phyloP scores from a whole-genome alignment of 1,140 invertebrate species.

The Caenorhabditis remanei region DNA sequence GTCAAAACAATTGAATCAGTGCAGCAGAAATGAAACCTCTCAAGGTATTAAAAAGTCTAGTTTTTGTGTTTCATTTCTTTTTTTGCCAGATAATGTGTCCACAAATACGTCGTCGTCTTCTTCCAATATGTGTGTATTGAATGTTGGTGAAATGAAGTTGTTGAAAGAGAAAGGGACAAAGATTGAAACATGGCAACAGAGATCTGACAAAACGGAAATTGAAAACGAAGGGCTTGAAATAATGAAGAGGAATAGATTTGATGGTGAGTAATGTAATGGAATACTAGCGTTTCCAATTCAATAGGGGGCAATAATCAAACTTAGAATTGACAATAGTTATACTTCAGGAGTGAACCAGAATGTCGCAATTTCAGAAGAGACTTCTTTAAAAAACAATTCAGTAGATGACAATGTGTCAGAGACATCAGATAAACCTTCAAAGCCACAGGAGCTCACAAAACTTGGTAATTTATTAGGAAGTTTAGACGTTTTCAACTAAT shows the following conservation, averaged over 20 bases:
- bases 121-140: background rate
- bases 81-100: background rate
- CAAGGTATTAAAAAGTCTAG: conserved; percentile 9
- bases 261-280: background rate
- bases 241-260: no score
- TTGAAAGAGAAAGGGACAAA: background rate
- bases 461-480: no score
- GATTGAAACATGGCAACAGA: background rate
- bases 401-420: no score
- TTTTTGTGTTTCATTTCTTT: background rate
- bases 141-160: background rate
- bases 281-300: no score
- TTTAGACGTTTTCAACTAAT: no score
- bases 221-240: background rate
- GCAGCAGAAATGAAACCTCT: background rate
- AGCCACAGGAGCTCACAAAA: no score
- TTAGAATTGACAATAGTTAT: no score
- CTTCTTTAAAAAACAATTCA: no score
- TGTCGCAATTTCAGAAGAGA: no score
- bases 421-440: no score
- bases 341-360: no score
- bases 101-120: background rate
- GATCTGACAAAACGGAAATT: background rate
- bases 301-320: no score
- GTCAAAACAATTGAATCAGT: background rate